These are phyloP conservation scores for Poeciliopsis paucimaculata DNA, from an alignment of 2,797 vertebrate species.

Conservation along the genomic window DNA sequence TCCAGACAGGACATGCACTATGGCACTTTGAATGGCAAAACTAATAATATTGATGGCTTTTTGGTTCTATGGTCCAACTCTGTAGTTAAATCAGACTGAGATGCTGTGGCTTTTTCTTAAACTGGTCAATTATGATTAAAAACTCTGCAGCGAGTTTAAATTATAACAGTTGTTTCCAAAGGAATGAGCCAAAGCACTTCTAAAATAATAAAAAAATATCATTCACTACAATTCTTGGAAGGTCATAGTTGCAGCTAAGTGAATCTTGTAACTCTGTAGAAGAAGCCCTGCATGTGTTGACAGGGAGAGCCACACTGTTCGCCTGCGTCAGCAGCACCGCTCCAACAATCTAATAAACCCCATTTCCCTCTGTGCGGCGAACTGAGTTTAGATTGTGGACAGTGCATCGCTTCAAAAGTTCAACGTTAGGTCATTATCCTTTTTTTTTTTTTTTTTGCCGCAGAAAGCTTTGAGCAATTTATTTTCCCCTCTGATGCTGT, in stretches of 20 bases:
- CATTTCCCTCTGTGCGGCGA: slow-evolving; percentile 22
- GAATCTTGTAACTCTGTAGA: background rate
- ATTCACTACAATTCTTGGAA: too few species aligned
- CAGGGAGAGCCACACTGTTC: slow-evolving; percentile 28
- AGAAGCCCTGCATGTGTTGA: slow-evolving; percentile 51
- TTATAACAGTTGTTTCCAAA: background rate
- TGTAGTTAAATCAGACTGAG: background rate
- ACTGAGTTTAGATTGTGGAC: slow-evolving; percentile 37
- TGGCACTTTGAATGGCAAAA: too few species aligned
- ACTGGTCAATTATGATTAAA: background rate
- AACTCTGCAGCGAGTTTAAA: background rate
- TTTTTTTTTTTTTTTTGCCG: background rate
- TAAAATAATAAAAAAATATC: background rate
- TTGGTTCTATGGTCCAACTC: too few species aligned
- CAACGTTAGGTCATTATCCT: slow-evolving; percentile 27
- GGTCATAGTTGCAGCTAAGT: too few species aligned
- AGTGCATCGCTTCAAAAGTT: slow-evolving; percentile 42
- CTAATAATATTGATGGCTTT: too few species aligned
- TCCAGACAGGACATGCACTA: too few species aligned
- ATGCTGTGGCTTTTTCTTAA: background rate
- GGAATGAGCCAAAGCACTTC: background rate
- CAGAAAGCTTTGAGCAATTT: background rate
- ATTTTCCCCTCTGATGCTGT: background rate
- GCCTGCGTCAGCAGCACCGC: slow-evolving; percentile 48
- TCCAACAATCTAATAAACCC: slow-evolving; percentile 53